Evolutionary conservation across 64 coral and sea anemone species (phyloP), one percentile per base, ranked within the genome.

Genomic region (Stichodactyla mertensii): DNA sequence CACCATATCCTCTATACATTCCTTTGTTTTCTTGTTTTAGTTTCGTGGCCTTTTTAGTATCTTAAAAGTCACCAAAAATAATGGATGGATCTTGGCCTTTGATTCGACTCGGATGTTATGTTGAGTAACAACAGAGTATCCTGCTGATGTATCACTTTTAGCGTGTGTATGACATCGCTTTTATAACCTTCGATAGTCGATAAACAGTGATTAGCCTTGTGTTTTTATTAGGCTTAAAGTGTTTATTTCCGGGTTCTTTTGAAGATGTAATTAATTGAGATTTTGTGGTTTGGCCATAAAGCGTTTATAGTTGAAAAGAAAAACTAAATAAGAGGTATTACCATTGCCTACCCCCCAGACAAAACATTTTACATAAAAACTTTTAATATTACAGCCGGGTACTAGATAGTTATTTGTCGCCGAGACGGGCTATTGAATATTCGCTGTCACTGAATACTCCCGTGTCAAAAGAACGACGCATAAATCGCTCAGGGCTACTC

Each of bases 201-300:
- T 31, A 74, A 74, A 74, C 24, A 74, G 24, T 10, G n/a, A 9
- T 74, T 8, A 26, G 9, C 69, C 51, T 7, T 20, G 6, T 66
- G 55, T 86, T 64, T 20, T 85, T n/a, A 51, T 18, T 64, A 36
- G 0, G 13, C 51, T 66, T 45, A 58, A 77, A 86, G 67, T 86
- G 83, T 90, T 79, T 90, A 55, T 61, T 78, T 80, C 11, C 36
- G 51, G 54, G 77, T 86, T 77, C 52, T 7, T 54, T 78, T 86
- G 27, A 83, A 90, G 54, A 84, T 19, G 2, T 58, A 86, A 86
- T 90, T 90, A 86, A 59, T 31, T 18, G 5, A 27, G 58, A 4
- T 14, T 56, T 61, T 5, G 10, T 2, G 3, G 36, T 45, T 45
- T 45, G 36, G 36, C 36, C 36, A 45, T 45, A 45, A 45, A 45